A percentile compares a stretch with the other conserved stretches of the same genome.
These are phyloP conservation scores for Tachina fera DNA, from an alignment of 2,888 invertebrate species.

Conservation along the genomic window DNA sequence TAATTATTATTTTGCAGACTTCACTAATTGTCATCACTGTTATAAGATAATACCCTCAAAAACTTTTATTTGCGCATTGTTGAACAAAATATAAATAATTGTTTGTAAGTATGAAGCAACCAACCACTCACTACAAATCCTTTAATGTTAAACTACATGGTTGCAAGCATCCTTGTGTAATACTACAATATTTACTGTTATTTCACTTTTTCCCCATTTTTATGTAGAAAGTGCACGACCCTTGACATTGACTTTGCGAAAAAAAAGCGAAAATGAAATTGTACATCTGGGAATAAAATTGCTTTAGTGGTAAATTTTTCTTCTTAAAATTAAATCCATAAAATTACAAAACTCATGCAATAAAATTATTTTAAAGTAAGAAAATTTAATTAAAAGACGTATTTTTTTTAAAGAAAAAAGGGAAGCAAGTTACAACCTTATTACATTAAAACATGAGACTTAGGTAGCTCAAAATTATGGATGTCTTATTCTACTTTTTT, in stretches of 20 bases:
- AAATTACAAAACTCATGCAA: slow-evolving; percentile 43
- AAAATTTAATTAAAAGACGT: slow-evolving; percentile 65
- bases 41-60: slow-evolving; percentile 38
- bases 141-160: slow-evolving; percentile 43
- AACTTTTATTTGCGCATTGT: slow-evolving; percentile 61
- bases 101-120: slow-evolving; percentile 44
- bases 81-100: slow-evolving; percentile 60
- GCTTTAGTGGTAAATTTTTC: slow-evolving; percentile 32
- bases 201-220: not conserved
- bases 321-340: slow-evolving; percentile 58
- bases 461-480: too few species aligned
- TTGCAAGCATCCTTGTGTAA: slow-evolving; percentile 59
- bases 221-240: slow-evolving; percentile 55
- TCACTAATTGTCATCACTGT: slow-evolving; percentile 37
- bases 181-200: slow-evolving; percentile 51
- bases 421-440: slow-evolving; percentile 35
- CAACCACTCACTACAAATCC: slow-evolving; percentile 37
- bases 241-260: slow-evolving; percentile 69
- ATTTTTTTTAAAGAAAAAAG: slow-evolving; percentile 32
- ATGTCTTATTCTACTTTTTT: too few species aligned
- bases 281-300: slow-evolving; percentile 68
- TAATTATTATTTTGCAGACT: not conserved
- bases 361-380: slow-evolving; percentile 30
- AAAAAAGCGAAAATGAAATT: slow-evolving; percentile 62
- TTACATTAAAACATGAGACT: not conserved